phyloP scores from a whole-genome alignment of 2,113 vertebrate species.

The Boulengeromyrus knoepffleri region DNA sequence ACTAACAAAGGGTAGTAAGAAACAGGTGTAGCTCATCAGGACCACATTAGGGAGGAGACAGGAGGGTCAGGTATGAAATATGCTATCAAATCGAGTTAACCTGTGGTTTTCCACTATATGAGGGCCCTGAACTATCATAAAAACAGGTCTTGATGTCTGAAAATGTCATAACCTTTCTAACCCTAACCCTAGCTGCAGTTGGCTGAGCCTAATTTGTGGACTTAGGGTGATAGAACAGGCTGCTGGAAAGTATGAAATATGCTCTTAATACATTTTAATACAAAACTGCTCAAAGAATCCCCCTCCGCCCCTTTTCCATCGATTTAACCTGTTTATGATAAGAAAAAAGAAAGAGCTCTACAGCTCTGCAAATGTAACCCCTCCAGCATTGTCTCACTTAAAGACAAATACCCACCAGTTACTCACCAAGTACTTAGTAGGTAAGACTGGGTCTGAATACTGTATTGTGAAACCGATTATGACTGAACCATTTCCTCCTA shows the following conservation, averaged over 20 bases:
- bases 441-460: background rate
- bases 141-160: background rate
- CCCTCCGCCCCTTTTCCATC: background rate
- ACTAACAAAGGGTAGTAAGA: too few species aligned
- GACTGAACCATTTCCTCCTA: background rate
- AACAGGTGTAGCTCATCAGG: too few species aligned
- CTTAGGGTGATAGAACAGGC: background rate
- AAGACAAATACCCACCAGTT: background rate
- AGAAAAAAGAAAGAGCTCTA: background rate
- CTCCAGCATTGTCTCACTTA: background rate
- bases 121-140: too few species aligned
- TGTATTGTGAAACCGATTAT: background rate
- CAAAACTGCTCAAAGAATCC: background rate
- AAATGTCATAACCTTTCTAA: background rate
- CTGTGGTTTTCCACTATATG: background rate
- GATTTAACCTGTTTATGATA: background rate
- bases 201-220: background rate
- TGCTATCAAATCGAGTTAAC: too few species aligned
- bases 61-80: too few species aligned
- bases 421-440: background rate
- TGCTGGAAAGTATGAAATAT: background rate
- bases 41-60: too few species aligned
- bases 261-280: background rate
- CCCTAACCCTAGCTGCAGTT: background rate
- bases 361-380: background rate